Percentiles rank a stretch among this genome's conserved stretches.
phyloP scores from a whole-genome alignment of 2,888 invertebrate genomes.

The Leucoptera coffeella region DNA sequence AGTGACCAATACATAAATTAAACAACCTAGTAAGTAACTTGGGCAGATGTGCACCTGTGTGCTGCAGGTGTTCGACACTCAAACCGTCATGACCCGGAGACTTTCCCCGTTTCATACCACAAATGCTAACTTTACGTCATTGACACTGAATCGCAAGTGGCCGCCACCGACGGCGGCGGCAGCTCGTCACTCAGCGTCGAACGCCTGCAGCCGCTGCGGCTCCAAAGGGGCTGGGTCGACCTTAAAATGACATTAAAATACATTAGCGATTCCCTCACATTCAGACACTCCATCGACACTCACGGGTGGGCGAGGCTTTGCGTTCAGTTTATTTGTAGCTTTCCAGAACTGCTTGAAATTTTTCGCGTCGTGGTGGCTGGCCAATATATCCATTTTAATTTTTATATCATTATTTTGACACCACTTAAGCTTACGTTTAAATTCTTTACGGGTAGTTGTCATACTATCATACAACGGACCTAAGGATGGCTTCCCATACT shows the following conservation, averaged over 20 bases:
- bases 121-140: background rate
- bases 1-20: constrained; percentile 6
- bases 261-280: background rate
- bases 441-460: background rate
- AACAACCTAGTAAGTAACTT: constrained; percentile 7
- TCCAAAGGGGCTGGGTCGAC: too few relatives aligned
- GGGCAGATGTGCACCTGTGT: constrained; percentile 3
- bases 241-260: constrained; percentile 1
- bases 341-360: too few relatives aligned
- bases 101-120: constrained; percentile 3
- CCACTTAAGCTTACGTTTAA: constrained; percentile 4
- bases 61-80: constrained; percentile 3
- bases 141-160: too few relatives aligned
- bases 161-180: too few relatives aligned
- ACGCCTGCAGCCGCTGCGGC: too few relatives aligned
- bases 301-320: background rate
- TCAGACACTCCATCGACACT: constrained; percentile 5
- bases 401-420: constrained; percentile 6
- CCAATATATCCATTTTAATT: constrained; percentile 1
- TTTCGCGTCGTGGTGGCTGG: background rate
- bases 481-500: background rate
- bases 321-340: too few relatives aligned
- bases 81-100: constrained; percentile 3
- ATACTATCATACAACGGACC: background rate
- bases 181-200: too few relatives aligned